Evolutionary conservation across 2,113 vertebrate species (phyloP).

Genomic region (Brachyhypopomus gauderio): DNA sequence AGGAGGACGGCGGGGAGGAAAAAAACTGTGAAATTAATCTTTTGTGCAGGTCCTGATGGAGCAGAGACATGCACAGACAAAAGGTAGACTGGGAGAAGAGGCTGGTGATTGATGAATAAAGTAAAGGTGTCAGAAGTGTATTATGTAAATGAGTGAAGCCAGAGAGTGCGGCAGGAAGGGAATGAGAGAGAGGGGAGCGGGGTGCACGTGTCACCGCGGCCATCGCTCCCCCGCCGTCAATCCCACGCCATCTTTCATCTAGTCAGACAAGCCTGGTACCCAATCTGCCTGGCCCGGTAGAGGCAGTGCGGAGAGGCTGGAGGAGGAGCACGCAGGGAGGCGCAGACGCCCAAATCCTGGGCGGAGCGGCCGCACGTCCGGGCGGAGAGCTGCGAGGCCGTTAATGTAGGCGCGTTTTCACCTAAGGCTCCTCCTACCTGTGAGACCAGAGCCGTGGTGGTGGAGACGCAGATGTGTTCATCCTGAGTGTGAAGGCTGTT

Average conservation of each 20-base stretch:
- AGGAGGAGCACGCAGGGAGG: conserved; percentile 57
- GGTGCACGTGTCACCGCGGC: conserved; percentile 85
- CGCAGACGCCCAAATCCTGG: conserved; percentile 21
- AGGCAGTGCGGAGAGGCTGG: conserved; percentile 54
- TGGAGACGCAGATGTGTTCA: conserved; percentile 40
- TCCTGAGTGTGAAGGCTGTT: conserved; percentile 20
- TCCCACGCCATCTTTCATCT: conserved; percentile 97
- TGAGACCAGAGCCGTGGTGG: conserved; percentile 6
- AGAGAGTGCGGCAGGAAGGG: conserved; percentile 88
- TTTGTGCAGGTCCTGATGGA: conserved; percentile 99
- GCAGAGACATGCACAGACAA: conserved; percentile 99
- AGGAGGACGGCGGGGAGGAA: conserved; percentile 59
- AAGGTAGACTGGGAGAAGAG: conserved; percentile 96
- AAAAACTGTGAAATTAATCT: conserved; percentile 99
- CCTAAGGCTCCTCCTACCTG: conserved; percentile 24
- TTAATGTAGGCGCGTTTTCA: conserved; percentile 41
- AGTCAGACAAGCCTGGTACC: conserved; percentile 89
- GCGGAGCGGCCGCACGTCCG: conserved; percentile 44
- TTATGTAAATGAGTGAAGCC: conserved; percentile 99
- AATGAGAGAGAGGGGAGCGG: conserved; percentile 79
- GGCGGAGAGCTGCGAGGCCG: conserved; percentile 30
- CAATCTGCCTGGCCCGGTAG: conserved; percentile 80
- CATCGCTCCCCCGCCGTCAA: conserved; percentile 84
- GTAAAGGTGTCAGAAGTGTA: conserved; percentile 99
- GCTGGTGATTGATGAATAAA: conserved; percentile 99